Conservation (phyloP, 2,797 vertebrate genomes). For the Etheostoma perlongum region DNA sequence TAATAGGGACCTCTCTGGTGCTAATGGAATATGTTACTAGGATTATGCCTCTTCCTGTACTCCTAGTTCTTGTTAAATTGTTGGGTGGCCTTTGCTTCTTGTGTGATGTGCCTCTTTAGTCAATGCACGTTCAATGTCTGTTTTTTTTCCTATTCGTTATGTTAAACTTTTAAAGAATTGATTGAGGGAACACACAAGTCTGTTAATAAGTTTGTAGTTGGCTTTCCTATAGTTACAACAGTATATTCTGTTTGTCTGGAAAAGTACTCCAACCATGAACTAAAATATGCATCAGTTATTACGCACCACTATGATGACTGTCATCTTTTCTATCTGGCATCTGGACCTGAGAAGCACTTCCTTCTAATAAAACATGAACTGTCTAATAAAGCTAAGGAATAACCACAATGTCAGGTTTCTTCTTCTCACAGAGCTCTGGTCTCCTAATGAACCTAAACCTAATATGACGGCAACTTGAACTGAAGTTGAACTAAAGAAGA, state of each 20-base stretch:
- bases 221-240: not conserved
- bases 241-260: slow-evolving; percentile 21
- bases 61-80: not conserved
- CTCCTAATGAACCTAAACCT: slow-evolving; percentile 2
- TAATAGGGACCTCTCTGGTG: not conserved
- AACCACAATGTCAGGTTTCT: not conserved
- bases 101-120: not conserved
- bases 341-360: slow-evolving; percentile 68
- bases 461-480: not conserved
- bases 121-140: not conserved
- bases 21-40: not conserved
- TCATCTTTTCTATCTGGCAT: slow-evolving; percentile 49
- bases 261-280: slow-evolving; percentile 38
- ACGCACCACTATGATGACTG: slow-evolving; percentile 8
- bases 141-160: not conserved
- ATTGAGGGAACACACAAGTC: slow-evolving; percentile 5
- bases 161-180: not conserved
- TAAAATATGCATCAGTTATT: slow-evolving; percentile 29
- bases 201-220: slow-evolving; percentile 10
- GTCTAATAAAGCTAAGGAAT: slow-evolving; percentile 45
- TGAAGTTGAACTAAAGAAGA: slow-evolving; percentile 15
- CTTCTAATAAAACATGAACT: slow-evolving; percentile 61
- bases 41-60: not conserved
- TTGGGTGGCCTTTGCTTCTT: not conserved
- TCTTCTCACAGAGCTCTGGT: not conserved